phyloP scores from a whole-genome alignment of 1,140 invertebrate species.

The Geopemphigus sp. region DNA sequence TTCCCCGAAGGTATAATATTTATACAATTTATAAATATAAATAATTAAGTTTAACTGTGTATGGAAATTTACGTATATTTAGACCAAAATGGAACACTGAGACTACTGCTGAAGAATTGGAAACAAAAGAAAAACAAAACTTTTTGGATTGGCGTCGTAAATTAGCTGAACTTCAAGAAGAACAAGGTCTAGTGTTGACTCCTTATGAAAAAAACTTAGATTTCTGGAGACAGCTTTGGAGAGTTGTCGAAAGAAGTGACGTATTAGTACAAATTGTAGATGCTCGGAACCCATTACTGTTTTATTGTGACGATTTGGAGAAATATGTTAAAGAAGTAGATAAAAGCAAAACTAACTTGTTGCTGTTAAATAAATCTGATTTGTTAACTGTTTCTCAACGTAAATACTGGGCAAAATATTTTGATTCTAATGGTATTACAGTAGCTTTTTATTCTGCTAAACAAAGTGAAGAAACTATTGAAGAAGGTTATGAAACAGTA shows the following conservation, averaged over 20 bases:
- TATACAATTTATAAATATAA: not conserved
- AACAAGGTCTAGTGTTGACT: slow-evolving; percentile 78
- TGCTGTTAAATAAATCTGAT: slow-evolving; percentile 97
- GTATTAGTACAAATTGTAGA: slow-evolving; percentile 95
- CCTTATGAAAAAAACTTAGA: slow-evolving; percentile 98
- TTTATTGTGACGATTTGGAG: slow-evolving; percentile 92
- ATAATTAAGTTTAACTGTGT: too few relatives aligned
- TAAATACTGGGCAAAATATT: slow-evolving; percentile 84
- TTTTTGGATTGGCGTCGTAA: slow-evolving; percentile 87
- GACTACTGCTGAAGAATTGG: slow-evolving; percentile 75
- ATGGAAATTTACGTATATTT: slow-evolving; percentile 52
- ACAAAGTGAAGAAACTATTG: slow-evolving; percentile 59
- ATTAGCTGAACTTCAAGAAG: slow-evolving; percentile 76
- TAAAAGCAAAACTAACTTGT: slow-evolving; percentile 72
- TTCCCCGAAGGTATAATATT: slow-evolving; percentile 68
- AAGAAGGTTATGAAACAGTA: slow-evolving; percentile 53
- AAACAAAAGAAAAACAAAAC: slow-evolving; percentile 71
- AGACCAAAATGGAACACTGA: slow-evolving; percentile 78
- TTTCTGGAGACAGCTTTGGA: slow-evolving; percentile 98
- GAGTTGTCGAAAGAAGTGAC: slow-evolving; percentile 93
- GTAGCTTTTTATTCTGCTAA: slow-evolving; percentile 84
- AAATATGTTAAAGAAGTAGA: slow-evolving; percentile 86
- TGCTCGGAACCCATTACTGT: slow-evolving; percentile 93
- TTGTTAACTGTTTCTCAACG: slow-evolving; percentile 80
- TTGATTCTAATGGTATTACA: slow-evolving; percentile 65